Evolutionary conservation across 2,113 vertebrate genomes (phyloP).

Genomic region (Eublepharis macularius): DNA sequence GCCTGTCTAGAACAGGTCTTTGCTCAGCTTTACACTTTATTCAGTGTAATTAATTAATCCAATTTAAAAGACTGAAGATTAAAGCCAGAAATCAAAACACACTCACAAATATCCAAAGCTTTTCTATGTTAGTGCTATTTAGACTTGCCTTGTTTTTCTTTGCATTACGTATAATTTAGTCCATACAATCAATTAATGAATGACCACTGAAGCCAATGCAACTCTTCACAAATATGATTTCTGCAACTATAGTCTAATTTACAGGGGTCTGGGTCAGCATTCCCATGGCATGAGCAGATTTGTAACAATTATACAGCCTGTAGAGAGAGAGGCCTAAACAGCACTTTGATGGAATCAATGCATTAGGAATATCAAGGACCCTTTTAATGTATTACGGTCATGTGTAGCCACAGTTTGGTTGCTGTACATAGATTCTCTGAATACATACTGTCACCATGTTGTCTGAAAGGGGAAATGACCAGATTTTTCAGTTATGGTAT

Average conservation of each 20-base stretch:
- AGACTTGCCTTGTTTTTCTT: neutral
- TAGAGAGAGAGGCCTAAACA: neutral
- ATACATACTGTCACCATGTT: too few species aligned
- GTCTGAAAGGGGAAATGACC: too few species aligned
- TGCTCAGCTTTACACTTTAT: neutral
- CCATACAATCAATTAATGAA: neutral
- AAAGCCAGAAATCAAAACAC: neutral
- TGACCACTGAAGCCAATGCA: neutral
- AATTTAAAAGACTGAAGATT: neutral
- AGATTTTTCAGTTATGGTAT: too few species aligned
- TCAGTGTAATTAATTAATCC: neutral
- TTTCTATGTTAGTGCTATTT: neutral
- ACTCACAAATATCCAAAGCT: neutral
- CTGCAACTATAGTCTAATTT: neutral
- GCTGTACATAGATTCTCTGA: too few species aligned
- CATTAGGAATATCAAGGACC: neutral
- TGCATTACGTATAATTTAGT: too few species aligned
- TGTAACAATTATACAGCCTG: neutral
- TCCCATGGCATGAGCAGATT: neutral
- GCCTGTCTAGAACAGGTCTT: neutral
- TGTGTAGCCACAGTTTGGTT: too few species aligned
- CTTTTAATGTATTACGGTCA: too few species aligned
- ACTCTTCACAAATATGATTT: neutral
- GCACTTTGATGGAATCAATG: neutral
- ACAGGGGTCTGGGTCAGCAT: neutral